Conservation (phyloP, 2,888 invertebrate species). For the Pseudanteris insignis region DNA sequence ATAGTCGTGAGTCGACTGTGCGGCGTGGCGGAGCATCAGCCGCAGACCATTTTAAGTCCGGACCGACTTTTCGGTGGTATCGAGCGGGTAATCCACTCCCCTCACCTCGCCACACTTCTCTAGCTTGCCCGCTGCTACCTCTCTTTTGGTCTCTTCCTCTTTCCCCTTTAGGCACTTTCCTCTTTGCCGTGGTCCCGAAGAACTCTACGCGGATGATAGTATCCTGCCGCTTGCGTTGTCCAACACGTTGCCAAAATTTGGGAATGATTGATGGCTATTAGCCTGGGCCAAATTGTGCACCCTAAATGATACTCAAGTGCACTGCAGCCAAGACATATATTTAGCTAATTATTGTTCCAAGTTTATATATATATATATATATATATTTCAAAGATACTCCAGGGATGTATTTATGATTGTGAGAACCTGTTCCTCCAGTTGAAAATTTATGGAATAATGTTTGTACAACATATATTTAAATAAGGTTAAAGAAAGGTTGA, state of each 20-base stretch:
- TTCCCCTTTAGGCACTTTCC: conserved; percentile 30
- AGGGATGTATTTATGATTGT: too few relatives aligned
- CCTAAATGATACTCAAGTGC: conserved; percentile 36
- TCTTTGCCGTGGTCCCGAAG: conserved; percentile 54
- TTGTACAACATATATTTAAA: too few relatives aligned
- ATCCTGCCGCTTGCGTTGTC: conserved; percentile 65
- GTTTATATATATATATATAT: too few relatives aligned
- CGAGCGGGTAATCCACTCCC: conserved; percentile 51
- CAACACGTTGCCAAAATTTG: conserved; percentile 66
- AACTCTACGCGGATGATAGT: conserved; percentile 65
- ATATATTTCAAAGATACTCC: too few relatives aligned
- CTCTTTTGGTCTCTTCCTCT: conserved; percentile 35
- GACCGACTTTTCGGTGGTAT: conserved; percentile 60
- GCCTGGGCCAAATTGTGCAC: conserved; percentile 58
- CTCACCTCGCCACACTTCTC: conserved; percentile 47
- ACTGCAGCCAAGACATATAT: conserved; percentile 23
- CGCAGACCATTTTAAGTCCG: conserved; percentile 36
- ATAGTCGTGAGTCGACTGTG: too few relatives aligned
- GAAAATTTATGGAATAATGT: too few relatives aligned
- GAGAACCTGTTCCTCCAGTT: too few relatives aligned
- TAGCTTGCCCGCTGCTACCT: conserved; percentile 12
- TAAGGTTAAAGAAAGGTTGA: too few relatives aligned
- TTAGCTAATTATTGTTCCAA: conserved; percentile 30
- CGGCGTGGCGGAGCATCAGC: not conserved
- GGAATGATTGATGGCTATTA: conserved; percentile 66